These are phyloP conservation scores for Schizothorax lantsangensis DNA, from an alignment of 2,797 vertebrate genomes.

Conservation along the genomic window DNA sequence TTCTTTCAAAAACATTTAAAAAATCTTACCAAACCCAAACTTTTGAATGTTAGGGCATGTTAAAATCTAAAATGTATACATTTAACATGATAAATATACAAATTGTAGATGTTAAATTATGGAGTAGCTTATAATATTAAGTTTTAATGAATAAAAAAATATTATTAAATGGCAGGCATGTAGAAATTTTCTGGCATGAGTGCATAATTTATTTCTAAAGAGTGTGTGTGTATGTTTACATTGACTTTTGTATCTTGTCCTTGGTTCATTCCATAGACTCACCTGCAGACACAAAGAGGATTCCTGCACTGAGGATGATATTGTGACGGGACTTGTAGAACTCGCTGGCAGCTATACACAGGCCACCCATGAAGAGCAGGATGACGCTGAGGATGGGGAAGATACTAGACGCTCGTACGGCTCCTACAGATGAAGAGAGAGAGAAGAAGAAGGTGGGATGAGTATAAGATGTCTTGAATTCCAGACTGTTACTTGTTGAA, in stretches of 20 bases:
- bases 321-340: constrained; percentile 99
- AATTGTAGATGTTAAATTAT: not conserved
- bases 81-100: not conserved
- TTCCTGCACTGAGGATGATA: constrained; percentile 98
- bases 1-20: not conserved
- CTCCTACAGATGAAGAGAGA: constrained; percentile 79
- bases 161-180: not conserved
- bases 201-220: not conserved
- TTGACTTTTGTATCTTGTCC: not conserved
- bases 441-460: not conserved
- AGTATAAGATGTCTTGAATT: constrained; percentile 3
- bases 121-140: not conserved
- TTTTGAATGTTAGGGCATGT: not conserved
- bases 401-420: constrained; percentile 96
- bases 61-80: not conserved
- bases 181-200: not conserved
- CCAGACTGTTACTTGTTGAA: constrained; percentile 36
- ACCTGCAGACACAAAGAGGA: constrained; percentile 99
- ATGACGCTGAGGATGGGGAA: constrained; percentile 99
- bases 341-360: constrained; percentile 98
- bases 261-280: constrained; percentile 59
- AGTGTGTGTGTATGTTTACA: not conserved
- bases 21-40: not conserved
- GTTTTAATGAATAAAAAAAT: not conserved
- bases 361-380: constrained; percentile 98